These are phyloP conservation scores for Strigamia transsilvanica DNA, from an alignment of 2,888 invertebrate species.

Conservation along the genomic window DNA sequence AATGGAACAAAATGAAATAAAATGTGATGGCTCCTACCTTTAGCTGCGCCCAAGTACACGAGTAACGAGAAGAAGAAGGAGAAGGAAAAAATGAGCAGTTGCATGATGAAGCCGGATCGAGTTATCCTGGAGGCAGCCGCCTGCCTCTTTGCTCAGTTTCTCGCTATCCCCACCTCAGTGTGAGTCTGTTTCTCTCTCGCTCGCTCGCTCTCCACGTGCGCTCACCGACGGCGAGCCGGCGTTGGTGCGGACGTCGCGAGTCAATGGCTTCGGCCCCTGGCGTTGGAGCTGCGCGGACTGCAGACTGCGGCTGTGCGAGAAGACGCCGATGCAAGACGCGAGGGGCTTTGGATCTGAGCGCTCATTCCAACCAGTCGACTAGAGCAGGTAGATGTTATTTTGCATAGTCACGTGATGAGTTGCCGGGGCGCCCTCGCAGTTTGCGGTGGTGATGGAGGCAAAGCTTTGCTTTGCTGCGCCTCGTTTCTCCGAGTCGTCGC, in stretches of 20 bases:
- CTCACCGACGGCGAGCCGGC: background rate
- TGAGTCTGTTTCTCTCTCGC: background rate
- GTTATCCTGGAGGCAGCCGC: conserved; percentile 33
- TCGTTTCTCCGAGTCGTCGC: background rate
- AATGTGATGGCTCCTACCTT: background rate
- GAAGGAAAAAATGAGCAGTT: conserved; percentile 5
- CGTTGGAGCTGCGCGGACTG: background rate
- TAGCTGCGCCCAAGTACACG: background rate
- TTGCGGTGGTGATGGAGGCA: background rate
- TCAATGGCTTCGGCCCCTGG: background rate
- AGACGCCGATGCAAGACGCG: conserved; percentile 18
- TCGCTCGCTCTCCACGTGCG: background rate
- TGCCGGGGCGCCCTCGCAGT: background rate
- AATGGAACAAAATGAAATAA: background rate
- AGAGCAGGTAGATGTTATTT: conserved; percentile 14
- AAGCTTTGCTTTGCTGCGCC: background rate
- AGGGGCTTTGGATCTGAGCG: conserved; percentile 7
- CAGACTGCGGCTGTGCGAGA: background rate
- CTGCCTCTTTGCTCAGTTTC: conserved; percentile 4
- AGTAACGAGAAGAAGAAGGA: background rate
- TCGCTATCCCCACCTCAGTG: conserved; percentile 5
- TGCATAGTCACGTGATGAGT: conserved; percentile 20
- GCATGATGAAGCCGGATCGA: conserved; percentile 5
- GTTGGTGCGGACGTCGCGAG: background rate
- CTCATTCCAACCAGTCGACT: conserved; percentile 24